A percentile compares a stretch with the other conserved stretches of the same genome.
These are phyloP conservation scores for Xenopus borealis DNA, from an alignment of 2,113 vertebrate species.

Conservation along the genomic window DNA sequence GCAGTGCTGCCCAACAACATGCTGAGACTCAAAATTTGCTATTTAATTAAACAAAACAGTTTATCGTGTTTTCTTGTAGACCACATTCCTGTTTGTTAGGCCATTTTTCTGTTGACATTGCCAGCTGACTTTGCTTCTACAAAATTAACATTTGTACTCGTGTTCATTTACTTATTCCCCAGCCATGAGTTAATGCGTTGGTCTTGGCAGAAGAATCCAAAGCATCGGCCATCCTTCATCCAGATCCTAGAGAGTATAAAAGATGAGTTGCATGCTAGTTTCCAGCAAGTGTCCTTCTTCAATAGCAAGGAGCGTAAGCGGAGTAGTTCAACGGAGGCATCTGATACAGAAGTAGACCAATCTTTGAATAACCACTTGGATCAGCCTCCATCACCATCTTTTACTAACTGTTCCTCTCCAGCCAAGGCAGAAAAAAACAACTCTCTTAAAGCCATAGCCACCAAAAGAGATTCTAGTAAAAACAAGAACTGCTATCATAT, in stretches of 20 bases:
- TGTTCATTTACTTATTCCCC: conserved; percentile 2
- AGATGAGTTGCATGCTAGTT: conserved; percentile 58
- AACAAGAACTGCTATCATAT: conserved; percentile 42
- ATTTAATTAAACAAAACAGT: too few relatives aligned
- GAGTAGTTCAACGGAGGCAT: conserved; percentile 33
- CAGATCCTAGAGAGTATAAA: conserved; percentile 68
- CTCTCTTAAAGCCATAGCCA: not conserved
- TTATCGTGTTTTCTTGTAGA: too few relatives aligned
- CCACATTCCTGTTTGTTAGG: too few relatives aligned
- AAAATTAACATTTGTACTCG: too few relatives aligned
- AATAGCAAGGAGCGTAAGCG: conserved; percentile 52
- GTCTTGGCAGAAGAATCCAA: conserved; percentile 74
- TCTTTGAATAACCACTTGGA: conserved; percentile 18
- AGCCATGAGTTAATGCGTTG: conserved; percentile 69
- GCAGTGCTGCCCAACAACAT: too few relatives aligned
- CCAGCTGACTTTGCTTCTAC: too few relatives aligned
- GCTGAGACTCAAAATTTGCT: too few relatives aligned
- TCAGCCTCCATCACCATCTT: fast-evolving
- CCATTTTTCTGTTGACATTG: too few relatives aligned
- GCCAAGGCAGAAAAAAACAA: not conserved
- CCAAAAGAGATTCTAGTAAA: not conserved
- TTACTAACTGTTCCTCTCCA: not conserved
- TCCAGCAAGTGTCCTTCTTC: conserved; percentile 69
- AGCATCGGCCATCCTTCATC: conserved; percentile 66
- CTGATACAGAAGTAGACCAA: not conserved